Base-by-base conservation (phyloP, 2,888 invertebrate genomes). In the Prosapia bicincta region DNA sequence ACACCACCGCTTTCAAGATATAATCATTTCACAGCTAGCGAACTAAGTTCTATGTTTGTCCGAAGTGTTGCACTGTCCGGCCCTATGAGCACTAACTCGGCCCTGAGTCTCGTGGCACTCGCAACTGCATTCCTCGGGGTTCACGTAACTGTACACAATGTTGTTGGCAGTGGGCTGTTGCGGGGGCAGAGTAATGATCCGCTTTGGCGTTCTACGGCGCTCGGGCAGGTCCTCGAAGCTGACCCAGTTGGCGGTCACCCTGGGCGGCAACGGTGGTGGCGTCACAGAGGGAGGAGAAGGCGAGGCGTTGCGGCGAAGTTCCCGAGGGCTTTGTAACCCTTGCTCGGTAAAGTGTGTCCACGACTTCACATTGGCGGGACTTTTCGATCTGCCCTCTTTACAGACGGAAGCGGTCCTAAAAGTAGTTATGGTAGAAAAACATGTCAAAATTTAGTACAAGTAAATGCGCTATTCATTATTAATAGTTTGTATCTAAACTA, bases 221-320 rank as follows among this genome's bases (percentile, higher is more conserved):
- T 95, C 95, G 0, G 95, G 94, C 76, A 95, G 92, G 82, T 95
- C 94, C 83, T 93, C 93, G 83, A 95, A 95, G 84, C 94, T 93
- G 78, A 95, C 92, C 95, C 95, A 95, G 81, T 92, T 92, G 0
- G 86, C 85, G 0, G 84, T 83, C 20, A 78, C 78, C n/a, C 80
- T 78, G 3, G 80, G 81, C 6, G 81, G 80, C 20, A 78, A 78
- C 15, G 78, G 79, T 15, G 77, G 75, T 28, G 77, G 72, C 9
- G 79, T 66, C 26, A 76, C 54, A 28, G 72, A 32, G 20, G 77
- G 76, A 3, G 76, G 72, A 9, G 77, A 71, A 38, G 76, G 73
- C 24, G 76, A 72, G 26, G 77, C 30, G 13, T 54, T 54, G 10
- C 72, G 66, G 3, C 74, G 28, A 23, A 71, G 30, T 20, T 69